A percentile compares a stretch with the other conserved stretches of the same genome.
These are phyloP conservation scores for Leptodactylus fuscus DNA, from an alignment of 2,113 vertebrate genomes.

Conservation along the genomic window DNA sequence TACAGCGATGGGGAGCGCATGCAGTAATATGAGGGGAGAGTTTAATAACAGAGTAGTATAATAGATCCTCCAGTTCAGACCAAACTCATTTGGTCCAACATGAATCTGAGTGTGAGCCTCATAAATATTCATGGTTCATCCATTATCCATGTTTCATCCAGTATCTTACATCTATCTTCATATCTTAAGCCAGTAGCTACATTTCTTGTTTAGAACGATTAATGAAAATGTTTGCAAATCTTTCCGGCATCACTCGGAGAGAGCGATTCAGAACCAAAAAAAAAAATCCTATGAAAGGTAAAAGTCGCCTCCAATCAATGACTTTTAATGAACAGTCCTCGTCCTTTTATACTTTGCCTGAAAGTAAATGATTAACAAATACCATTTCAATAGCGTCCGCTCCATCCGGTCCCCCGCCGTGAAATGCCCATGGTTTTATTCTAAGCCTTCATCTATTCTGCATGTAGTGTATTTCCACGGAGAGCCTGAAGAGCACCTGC, in stretches of 20 bases:
- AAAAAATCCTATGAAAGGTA: not conserved
- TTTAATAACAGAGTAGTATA: too few relatives aligned
- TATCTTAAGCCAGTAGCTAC: not conserved
- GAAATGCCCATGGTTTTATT: not conserved
- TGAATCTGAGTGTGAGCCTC: too few relatives aligned
- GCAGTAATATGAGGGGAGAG: too few relatives aligned
- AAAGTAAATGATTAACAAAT: constrained; percentile 12
- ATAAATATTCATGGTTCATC: too few relatives aligned
- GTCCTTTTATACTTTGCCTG: not conserved
- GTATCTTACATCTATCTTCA: too few relatives aligned
- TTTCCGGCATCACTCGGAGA: not conserved
- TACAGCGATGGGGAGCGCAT: too few relatives aligned
- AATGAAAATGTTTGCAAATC: not conserved
- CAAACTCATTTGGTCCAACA: too few relatives aligned
- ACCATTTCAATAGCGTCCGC: not conserved
- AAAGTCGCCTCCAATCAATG: not conserved
- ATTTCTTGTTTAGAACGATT: not conserved
- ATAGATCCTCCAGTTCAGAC: too few relatives aligned
- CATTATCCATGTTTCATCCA: too few relatives aligned
- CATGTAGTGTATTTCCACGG: constrained; percentile 9
- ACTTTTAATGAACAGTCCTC: constrained; percentile 19
- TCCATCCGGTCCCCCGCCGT: not conserved
- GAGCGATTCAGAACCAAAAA: not conserved
- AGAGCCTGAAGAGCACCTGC: not conserved
- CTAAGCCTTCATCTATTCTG: constrained; percentile 31